These are phyloP conservation scores for Syrrhaptes paradoxus DNA, from an alignment of 2,113 vertebrate genomes.

Conservation along the genomic window DNA sequence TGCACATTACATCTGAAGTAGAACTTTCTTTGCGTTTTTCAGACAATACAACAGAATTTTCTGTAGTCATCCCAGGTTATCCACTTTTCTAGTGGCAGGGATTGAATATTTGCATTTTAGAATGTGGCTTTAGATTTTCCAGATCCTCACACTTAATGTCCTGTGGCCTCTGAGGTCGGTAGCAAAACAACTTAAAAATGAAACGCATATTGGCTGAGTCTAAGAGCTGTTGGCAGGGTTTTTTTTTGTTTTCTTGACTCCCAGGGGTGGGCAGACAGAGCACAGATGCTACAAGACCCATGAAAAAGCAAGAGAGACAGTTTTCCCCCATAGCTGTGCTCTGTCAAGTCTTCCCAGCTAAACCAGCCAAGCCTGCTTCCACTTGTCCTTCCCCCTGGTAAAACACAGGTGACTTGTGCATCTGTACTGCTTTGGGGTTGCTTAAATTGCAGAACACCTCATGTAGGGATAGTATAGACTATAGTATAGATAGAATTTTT, in stretches of 20 bases:
- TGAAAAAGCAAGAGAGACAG: neutral
- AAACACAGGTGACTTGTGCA: neutral
- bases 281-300: neutral
- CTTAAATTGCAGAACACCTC: neutral
- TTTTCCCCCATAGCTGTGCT: neutral
- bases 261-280: neutral
- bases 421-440: neutral
- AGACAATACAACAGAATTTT: neutral
- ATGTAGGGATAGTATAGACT: neutral
- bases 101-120: neutral
- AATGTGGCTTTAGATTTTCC: neutral
- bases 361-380: neutral
- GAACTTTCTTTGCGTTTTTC: neutral
- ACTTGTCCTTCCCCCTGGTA: neutral
- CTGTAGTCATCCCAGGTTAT: neutral
- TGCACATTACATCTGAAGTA: rapidly evolving
- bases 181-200: neutral
- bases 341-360: neutral
- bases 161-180: neutral
- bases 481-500: neutral
- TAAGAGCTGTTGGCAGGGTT: neutral
- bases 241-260: neutral
- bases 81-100: neutral
- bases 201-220: rapidly evolving
- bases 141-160: neutral